Evolutionary conservation across 2,888 invertebrate species (phyloP).

Genomic region (Ormyrus pomaceus): DNA sequence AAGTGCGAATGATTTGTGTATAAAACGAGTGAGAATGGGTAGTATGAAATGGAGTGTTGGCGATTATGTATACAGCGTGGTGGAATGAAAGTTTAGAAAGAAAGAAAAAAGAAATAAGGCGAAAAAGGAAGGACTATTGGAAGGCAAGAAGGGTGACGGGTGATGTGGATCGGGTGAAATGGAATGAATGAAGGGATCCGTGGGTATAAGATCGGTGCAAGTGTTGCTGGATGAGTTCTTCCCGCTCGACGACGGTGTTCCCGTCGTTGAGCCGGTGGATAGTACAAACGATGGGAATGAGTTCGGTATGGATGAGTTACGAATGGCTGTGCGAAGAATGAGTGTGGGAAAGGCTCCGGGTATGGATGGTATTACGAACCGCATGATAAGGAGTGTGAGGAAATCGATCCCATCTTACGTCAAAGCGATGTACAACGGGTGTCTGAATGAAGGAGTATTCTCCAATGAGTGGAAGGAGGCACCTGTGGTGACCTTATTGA

Average conservation of each 20-base stretch:
- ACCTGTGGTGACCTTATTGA: slow-evolving; percentile 5
- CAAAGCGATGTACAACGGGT: background rate
- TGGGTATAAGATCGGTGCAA: slow-evolving; percentile 34
- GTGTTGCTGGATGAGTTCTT: background rate
- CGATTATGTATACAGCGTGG: too few relatives aligned
- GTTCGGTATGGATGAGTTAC: background rate
- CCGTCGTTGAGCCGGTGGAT: too few relatives aligned
- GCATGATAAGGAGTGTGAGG: background rate
- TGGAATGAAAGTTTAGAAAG: background rate
- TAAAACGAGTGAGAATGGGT: too few relatives aligned
- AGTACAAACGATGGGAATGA: background rate
- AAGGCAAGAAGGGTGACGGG: background rate
- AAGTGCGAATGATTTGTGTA: too few relatives aligned
- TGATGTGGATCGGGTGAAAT: background rate
- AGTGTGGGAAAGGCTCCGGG: slow-evolving; percentile 8
- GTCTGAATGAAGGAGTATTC: slow-evolving; percentile 21
- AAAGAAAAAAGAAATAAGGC: slow-evolving; percentile 1
- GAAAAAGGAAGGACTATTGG: background rate
- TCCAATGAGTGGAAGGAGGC: slow-evolving; percentile 10
- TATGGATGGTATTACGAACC: slow-evolving; percentile 11
- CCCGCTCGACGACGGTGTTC: too few relatives aligned
- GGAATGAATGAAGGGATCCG: background rate
- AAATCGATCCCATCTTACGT: background rate
- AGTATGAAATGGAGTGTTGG: too few relatives aligned
- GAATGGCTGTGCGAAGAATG: background rate